Evolutionary conservation across 1,140 invertebrate species (phyloP), one percentile per base, ranked within the genome.

Genomic region (Ericerus pela): DNA sequence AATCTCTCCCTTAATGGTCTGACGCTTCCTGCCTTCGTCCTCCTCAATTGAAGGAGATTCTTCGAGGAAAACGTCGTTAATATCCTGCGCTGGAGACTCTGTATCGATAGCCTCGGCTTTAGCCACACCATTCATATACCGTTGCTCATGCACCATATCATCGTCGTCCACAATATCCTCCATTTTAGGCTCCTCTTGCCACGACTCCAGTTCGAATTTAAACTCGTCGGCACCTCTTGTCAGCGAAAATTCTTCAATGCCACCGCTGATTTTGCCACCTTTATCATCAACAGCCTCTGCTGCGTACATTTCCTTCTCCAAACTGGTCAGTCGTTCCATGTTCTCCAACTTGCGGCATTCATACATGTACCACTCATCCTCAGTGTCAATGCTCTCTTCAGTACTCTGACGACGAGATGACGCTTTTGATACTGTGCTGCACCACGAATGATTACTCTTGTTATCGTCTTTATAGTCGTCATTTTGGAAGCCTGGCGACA

Each of bases 341-440:
- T 90, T 84, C 69, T 92, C 85, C 31, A 93, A 67, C 68, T 91
- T 88, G 43, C 83, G 74, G 53, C 91, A 64, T 64, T 91, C 88
- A 66, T 93, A 89, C 59, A 84, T 85, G 63, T 90, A 93, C 82
- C 88, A 93, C 71, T 92, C 88, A 65, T 93, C 88, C 69, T 93
- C 88, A 37, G 84, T 88, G 68, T 93, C 88, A 55, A 93, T 92
- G 56, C 85, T 88, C 62, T 93, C 88, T 71, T 91, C 88, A 0
- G 88, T 92, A 66, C 87, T 90, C 71, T 93, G 88, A 31, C 88
- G 72, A 63, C 88, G 75, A 1, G 88, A 91, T 4, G 86, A 88
- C n/a, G 86, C 82, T 60, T 84, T 72, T 1, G 86, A 90, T 24
- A 47, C 26, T 1, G 84, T 81, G 63, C 85, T 89, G 59, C 87